Base-by-base conservation (phyloP, 2,797 vertebrate species). In the Synanceia verrucosa region DNA sequence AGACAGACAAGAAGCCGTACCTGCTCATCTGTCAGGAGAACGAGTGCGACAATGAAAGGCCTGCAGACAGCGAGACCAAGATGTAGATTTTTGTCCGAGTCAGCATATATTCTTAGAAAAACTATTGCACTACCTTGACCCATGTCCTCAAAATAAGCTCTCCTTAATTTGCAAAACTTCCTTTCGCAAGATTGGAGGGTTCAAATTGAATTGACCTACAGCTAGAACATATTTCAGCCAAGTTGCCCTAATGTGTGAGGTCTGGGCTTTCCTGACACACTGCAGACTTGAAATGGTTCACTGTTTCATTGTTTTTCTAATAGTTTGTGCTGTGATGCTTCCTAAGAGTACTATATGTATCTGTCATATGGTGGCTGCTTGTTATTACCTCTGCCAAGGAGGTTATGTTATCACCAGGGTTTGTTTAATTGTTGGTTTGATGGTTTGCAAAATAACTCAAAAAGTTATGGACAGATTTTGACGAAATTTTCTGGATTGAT, bases 1-100 rank as follows among this genome's bases (percentile, higher is more conserved):
- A 98, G 86, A 93, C 94, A 0, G 94, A 96, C 92, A 98, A 96
- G 92, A 97, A 97, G 76, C 94, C 96, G 0, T 99, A 97, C 88
- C 95, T 95, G 51, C 94, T 96, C 74, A 95, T 99, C 78, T 90
- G 91, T 16, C 96, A 97, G 88, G 95, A 97, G 84, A 96, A 93
- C 4, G 96, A 98, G 67, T 87, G 73, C 3, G 93, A 91, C 56
- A 92, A 93, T 0, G 95, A 97, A 66, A 96, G 95, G 76, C 89
- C 92, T 11, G 61, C 84, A 16, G 94, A 97, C 76, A 96, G 92
- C 3, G 97, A 99, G 91, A 98, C 95, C 85, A 98, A 97, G 93
- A 99, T 99, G 97, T 99, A 97, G 28, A 47, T 28, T 70, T 47
- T 55, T 70, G 21, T 14, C 16, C 4, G 2, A n/a, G 7, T 21